These are phyloP conservation scores for Conistra vaccinii DNA, from an alignment of 2,888 invertebrate species.

Conservation along the genomic window DNA sequence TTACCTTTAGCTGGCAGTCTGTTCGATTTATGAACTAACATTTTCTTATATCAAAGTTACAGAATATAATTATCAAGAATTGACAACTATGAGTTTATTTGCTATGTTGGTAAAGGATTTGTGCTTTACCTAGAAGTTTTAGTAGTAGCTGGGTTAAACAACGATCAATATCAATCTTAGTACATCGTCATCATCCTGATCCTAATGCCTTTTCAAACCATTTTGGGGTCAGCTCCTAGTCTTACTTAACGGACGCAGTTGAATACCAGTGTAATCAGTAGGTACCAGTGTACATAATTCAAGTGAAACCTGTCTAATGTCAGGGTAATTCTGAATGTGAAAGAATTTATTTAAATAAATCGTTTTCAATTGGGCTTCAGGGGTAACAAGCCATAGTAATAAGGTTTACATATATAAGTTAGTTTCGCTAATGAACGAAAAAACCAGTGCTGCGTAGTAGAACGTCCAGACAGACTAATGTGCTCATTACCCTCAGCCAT, in stretches of 20 bases:
- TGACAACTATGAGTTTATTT: not conserved
- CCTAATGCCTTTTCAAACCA: no score
- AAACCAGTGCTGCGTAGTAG: constrained; percentile 27
- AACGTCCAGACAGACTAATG: constrained; percentile 56
- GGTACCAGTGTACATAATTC: no score
- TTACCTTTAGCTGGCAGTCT: not conserved
- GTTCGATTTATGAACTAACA: constrained; percentile 6
- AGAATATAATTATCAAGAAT: not conserved
- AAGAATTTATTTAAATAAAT: constrained; percentile 17
- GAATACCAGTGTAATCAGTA: no score
- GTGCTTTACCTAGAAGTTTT: no score
- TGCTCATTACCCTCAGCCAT: constrained; percentile 48
- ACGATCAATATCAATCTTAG: no score
- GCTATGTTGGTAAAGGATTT: not conserved
- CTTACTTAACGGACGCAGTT: no score
- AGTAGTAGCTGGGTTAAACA: no score
- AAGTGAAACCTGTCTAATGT: not conserved
- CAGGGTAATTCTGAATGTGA: not conserved
- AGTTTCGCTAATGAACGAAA: constrained; percentile 52
- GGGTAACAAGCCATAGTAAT: constrained; percentile 15
- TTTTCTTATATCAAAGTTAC: not conserved
- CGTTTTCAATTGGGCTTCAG: constrained; percentile 14
- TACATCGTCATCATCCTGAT: no score
- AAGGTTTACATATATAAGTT: constrained; percentile 34
- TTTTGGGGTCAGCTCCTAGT: no score